phyloP scores from a whole-genome alignment of 2,797 vertebrate species.

The Sardinella longiceps region DNA sequence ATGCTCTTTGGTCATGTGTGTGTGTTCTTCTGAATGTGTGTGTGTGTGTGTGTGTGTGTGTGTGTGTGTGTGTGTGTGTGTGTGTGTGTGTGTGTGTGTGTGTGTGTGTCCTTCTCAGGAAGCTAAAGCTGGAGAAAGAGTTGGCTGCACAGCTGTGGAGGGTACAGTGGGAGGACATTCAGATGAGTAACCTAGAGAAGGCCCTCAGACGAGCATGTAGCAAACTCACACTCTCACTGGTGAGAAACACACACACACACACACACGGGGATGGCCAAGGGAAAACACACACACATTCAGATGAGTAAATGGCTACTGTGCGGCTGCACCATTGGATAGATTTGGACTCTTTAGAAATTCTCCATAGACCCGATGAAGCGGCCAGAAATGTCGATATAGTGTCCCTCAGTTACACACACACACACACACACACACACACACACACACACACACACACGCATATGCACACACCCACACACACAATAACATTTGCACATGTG shows the following conservation, averaged over 20 bases:
- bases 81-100: constrained; percentile 10
- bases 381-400: too few species aligned
- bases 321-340: too few species aligned
- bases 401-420: too few species aligned
- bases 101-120: constrained; percentile 67
- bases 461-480: neutral
- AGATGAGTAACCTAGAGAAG: constrained; percentile 85
- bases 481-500: too few species aligned
- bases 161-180: constrained; percentile 85
- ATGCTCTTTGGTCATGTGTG: too few species aligned
- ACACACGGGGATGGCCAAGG: neutral
- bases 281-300: constrained; percentile 49
- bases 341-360: too few species aligned
- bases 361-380: too few species aligned
- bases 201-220: constrained; percentile 82
- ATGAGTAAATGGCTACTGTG: too few species aligned
- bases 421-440: neutral
- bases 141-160: constrained; percentile 88
- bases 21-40: too few species aligned
- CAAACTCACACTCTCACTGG: constrained; percentile 86
- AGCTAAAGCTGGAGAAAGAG: constrained; percentile 90
- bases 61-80: constrained; percentile 25
- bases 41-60: constrained; percentile 18
- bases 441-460: constrained; percentile 20
- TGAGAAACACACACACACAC: constrained; percentile 57